Conservation (phyloP, 2,797 vertebrate genomes). For the Onychomys leucogaster region DNA sequence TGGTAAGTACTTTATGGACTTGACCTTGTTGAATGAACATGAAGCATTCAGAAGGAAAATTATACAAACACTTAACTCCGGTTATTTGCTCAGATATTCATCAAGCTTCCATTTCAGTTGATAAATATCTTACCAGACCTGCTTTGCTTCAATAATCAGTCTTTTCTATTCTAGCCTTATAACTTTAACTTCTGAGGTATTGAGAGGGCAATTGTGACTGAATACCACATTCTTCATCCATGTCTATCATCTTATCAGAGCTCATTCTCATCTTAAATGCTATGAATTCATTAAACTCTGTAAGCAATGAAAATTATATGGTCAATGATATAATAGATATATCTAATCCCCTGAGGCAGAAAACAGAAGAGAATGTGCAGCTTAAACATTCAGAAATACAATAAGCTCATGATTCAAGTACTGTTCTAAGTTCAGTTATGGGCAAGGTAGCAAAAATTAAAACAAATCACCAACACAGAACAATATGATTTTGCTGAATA, state of each 20-base stretch:
- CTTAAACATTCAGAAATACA: not conserved
- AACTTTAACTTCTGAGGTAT: constrained; percentile 67
- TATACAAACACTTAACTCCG: constrained; percentile 68
- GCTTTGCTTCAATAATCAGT: constrained; percentile 70
- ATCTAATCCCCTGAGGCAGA: not conserved
- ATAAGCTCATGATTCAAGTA: constrained; percentile 18
- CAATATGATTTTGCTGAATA: not conserved
- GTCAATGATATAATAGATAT: constrained; percentile 6
- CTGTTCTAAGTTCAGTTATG: not conserved
- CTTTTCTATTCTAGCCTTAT: constrained; percentile 70
- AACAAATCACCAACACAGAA: not conserved
- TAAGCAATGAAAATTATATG: constrained; percentile 21
- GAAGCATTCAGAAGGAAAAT: constrained; percentile 64
- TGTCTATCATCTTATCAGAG: constrained; percentile 46
- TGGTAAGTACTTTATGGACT: constrained; percentile 14
- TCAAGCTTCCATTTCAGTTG: constrained; percentile 72
- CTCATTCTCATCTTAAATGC: constrained; percentile 64
- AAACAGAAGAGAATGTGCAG: not conserved
- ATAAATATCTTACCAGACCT: constrained; percentile 72
- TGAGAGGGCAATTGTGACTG: constrained; percentile 56
- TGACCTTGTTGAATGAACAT: constrained; percentile 67
- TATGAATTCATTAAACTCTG: constrained; percentile 39
- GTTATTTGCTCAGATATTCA: constrained; percentile 70
- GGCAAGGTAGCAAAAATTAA: not conserved
- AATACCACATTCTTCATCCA: constrained; percentile 24